phyloP scores from a whole-genome alignment of 2,113 vertebrate species.

The Passer domesticus region DNA sequence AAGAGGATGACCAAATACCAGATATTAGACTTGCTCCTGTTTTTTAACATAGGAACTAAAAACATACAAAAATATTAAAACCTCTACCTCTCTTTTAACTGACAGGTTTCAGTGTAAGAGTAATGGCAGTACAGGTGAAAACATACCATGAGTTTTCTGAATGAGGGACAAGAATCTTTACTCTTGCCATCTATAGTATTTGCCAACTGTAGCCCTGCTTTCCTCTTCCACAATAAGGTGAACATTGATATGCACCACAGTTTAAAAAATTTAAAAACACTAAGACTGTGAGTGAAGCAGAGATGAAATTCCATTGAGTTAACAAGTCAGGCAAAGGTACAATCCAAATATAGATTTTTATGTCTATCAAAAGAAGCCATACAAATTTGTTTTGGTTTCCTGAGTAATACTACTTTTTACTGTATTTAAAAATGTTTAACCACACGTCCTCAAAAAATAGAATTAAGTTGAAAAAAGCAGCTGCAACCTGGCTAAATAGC shows the following conservation, averaged over 20 bases:
- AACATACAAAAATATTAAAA: neutral
- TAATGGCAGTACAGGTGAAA: neutral
- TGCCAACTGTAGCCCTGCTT: neutral
- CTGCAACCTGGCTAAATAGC: neutral
- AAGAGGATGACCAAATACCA: neutral
- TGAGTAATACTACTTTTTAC: neutral
- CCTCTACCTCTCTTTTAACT: neutral
- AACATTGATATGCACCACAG: neutral
- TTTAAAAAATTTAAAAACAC: neutral
- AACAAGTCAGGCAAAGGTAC: neutral
- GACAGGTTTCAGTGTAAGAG: neutral
- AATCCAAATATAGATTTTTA: neutral
- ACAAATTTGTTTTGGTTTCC: neutral
- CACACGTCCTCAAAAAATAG: neutral
- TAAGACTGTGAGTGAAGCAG: neutral
- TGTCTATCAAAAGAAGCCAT: neutral
- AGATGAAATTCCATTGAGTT: neutral
- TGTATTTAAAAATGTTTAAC: neutral
- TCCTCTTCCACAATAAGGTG: neutral
- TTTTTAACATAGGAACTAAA: neutral
- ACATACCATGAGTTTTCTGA: neutral
- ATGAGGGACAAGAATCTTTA: neutral
- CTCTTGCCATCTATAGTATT: neutral
- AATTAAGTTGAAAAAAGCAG: neutral
- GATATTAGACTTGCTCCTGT: neutral